These are phyloP conservation scores for Sebastes aleutianus DNA, from an alignment of 2,797 vertebrate genomes.

Conservation along the genomic window DNA sequence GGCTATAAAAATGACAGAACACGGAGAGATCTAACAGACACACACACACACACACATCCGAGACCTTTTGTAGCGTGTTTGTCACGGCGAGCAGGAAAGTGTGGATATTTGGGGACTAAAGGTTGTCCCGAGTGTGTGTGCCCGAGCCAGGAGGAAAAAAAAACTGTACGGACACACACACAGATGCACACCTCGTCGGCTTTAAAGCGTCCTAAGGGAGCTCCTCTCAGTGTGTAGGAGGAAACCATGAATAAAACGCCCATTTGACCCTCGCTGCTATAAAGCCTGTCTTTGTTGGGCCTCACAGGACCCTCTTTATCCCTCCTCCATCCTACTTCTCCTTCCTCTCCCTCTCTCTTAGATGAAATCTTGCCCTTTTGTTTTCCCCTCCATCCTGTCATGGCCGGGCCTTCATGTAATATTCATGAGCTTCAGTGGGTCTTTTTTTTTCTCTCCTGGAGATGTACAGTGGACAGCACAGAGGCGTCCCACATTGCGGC, in stretches of 20 bases:
- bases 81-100: neutral
- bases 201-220: slow-evolving; percentile 68
- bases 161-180: slow-evolving; percentile 23
- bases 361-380: slow-evolving; percentile 76
- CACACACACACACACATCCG: neutral
- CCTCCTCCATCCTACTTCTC: slow-evolving; percentile 60
- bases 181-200: slow-evolving; percentile 41
- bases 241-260: slow-evolving; percentile 73
- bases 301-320: slow-evolving; percentile 77
- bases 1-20: slow-evolving; percentile 23
- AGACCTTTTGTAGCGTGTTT: slow-evolving; percentile 17
- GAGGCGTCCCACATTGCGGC: slow-evolving; percentile 38
- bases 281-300: slow-evolving; percentile 77
- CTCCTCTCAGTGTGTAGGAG: slow-evolving; percentile 63
- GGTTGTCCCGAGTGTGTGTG: slow-evolving; percentile 20
- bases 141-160: slow-evolving; percentile 3
- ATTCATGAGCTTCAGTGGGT: slow-evolving; percentile 73
- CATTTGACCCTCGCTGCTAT: slow-evolving; percentile 70
- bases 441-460: slow-evolving; percentile 40
- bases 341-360: slow-evolving; percentile 60
- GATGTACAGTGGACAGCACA: slow-evolving; percentile 64
- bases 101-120: slow-evolving; percentile 23
- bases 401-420: slow-evolving; percentile 72
- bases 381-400: slow-evolving; percentile 71
- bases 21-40: neutral